These are phyloP conservation scores for Caenorhabditis angaria DNA, from an alignment of 2,888 invertebrate genomes.

Conservation along the genomic window DNA sequence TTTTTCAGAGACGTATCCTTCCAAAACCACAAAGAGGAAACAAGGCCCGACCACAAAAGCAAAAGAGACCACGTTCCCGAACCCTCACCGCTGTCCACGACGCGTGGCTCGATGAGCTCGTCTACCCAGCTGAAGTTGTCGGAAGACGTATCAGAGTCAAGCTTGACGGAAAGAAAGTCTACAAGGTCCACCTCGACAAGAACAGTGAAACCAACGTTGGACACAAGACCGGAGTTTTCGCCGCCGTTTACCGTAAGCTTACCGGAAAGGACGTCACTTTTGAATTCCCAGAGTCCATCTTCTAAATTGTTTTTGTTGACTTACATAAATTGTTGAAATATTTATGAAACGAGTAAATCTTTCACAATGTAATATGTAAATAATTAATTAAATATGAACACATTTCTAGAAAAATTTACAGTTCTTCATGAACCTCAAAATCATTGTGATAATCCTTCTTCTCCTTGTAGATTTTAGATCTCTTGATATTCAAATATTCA, in stretches of 20 bases:
- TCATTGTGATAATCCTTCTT: conserved; percentile 40
- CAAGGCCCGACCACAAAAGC: conserved; percentile 77
- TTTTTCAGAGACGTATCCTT: conserved; percentile 87
- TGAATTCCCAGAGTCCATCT: conserved; percentile 93
- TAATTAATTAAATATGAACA: conserved; percentile 6
- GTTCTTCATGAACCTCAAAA: conserved; percentile 38
- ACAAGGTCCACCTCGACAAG: conserved; percentile 88
- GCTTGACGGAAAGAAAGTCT: conserved; percentile 92
- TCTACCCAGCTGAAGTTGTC: conserved; percentile 98
- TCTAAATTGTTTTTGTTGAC: conserved; percentile 71
- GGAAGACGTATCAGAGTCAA: conserved; percentile 96
- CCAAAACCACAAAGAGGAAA: conserved; percentile 93
- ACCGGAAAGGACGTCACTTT: conserved; percentile 98
- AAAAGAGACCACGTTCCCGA: conserved; percentile 81
- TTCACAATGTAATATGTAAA: conserved; percentile 4
- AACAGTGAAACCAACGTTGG: conserved; percentile 98
- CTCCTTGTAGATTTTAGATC: conserved; percentile 42
- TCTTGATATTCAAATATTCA: conserved; percentile 45
- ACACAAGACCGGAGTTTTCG: conserved; percentile 95
- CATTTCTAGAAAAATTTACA: conserved; percentile 10
- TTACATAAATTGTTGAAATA: conserved; percentile 53
- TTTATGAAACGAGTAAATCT: conserved; percentile 12
- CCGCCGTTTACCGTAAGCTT: conserved; percentile 96
- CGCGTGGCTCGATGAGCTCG: conserved; percentile 93
- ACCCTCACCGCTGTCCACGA: conserved; percentile 97